These are phyloP conservation scores for Pipistrellus nathusii DNA, from an alignment of 2,797 vertebrate genomes.

Conservation along the genomic window DNA sequence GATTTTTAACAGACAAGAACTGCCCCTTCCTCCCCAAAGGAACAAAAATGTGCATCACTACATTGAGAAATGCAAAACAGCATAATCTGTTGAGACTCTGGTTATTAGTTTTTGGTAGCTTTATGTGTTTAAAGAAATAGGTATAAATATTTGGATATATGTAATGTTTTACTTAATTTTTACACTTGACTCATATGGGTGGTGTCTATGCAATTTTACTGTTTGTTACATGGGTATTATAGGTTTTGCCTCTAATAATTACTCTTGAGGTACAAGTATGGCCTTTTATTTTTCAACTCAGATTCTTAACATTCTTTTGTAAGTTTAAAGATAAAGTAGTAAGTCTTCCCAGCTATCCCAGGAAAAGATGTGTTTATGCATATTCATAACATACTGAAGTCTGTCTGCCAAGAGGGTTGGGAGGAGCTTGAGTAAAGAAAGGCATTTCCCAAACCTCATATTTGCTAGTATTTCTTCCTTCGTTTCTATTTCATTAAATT, in stretches of 20 bases:
- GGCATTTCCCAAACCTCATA: background rate
- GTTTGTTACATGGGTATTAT: background rate
- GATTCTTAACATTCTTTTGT: background rate
- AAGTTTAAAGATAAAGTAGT: background rate
- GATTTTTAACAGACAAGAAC: background rate
- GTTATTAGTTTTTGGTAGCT: background rate
- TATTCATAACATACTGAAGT: constrained; percentile 40
- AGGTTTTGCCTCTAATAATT: background rate
- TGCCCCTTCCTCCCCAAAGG: background rate
- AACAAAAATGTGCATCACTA: background rate
- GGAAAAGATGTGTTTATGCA: background rate
- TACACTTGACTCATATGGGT: background rate
- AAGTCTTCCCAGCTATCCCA: background rate
- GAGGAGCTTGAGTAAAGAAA: background rate
- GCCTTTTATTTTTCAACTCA: background rate
- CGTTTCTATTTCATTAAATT: constrained; percentile 48
- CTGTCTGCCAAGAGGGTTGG: background rate
- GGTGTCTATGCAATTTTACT: background rate
- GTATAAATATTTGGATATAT: background rate
- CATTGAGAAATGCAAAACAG: background rate
- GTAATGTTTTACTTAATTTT: background rate
- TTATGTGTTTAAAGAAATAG: background rate
- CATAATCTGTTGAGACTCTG: background rate
- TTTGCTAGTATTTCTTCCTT: constrained; percentile 16
- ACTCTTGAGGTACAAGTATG: background rate